Evolutionary conservation across 1,140 invertebrate genomes (phyloP).

Genomic region (Bombus cullumanus): DNA sequence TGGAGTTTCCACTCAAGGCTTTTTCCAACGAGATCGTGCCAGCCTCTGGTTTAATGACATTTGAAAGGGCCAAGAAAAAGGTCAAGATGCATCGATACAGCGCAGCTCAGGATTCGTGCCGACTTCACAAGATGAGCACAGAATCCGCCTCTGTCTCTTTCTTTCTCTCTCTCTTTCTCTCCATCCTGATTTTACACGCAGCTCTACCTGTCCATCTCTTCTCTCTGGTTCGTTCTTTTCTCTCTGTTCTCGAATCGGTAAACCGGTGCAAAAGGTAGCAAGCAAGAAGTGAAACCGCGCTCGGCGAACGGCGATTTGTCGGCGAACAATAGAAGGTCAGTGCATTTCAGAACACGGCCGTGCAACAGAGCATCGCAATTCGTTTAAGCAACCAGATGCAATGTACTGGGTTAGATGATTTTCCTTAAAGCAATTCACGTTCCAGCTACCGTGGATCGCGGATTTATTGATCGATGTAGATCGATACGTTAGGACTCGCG

Average conservation of each 20-base stretch:
- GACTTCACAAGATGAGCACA: conserved; percentile 40
- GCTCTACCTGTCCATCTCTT: not conserved
- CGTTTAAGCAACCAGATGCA: conserved; percentile 62
- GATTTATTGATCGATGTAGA: conserved; percentile 31
- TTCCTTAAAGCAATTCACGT: conserved; percentile 49
- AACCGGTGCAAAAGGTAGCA: conserved; percentile 53
- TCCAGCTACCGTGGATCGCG: conserved; percentile 38
- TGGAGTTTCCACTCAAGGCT: conserved; percentile 34
- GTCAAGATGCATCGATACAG: conserved; percentile 60
- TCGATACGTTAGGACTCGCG: not conserved
- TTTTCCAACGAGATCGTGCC: conserved; percentile 50
- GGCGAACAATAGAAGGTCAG: conserved; percentile 72
- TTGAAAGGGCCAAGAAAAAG: conserved; percentile 63
- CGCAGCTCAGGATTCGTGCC: conserved; percentile 41
- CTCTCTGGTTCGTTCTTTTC: not conserved
- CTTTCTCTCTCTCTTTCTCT: not conserved
- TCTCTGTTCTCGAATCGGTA: conserved; percentile 35
- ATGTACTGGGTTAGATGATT: conserved; percentile 15
- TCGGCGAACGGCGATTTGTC: conserved; percentile 60
- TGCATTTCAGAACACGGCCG: conserved; percentile 57
- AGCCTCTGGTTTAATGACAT: conserved; percentile 65
- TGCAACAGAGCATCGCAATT: conserved; percentile 20
- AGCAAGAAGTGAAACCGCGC: conserved; percentile 42
- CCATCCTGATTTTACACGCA: not conserved
- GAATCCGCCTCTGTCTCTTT: not conserved